phyloP scores from a whole-genome alignment of 2,797 vertebrate species.

The Crenuchus spilurus region DNA sequence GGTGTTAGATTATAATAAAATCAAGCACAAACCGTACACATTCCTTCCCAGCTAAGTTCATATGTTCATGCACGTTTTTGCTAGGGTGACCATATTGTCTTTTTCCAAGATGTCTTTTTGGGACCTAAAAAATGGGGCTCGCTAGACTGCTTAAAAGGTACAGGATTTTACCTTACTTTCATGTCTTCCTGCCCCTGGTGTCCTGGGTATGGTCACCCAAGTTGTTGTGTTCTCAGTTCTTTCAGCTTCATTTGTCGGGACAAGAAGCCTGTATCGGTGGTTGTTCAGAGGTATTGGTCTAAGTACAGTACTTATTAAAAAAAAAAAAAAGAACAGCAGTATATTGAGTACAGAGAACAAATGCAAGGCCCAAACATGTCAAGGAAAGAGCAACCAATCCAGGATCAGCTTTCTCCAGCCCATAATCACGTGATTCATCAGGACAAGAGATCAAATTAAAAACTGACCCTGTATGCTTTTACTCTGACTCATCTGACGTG shows the following conservation, averaged over 20 bases:
- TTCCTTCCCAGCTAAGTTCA: neutral
- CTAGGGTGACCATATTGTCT: too few species aligned
- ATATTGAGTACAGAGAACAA: conserved; percentile 74
- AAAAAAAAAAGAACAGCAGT: conserved; percentile 75
- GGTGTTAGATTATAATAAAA: neutral
- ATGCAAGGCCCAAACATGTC: conserved; percentile 55
- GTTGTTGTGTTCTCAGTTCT: conserved; percentile 27
- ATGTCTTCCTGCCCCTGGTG: conserved; percentile 23
- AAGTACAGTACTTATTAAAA: conserved; percentile 75
- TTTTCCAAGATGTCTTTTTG: too few species aligned
- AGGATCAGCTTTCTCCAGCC: conserved; percentile 1
- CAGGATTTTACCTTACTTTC: too few species aligned
- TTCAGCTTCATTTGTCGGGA: conserved; percentile 34
- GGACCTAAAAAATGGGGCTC: neutral
- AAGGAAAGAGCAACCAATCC: conserved; percentile 12
- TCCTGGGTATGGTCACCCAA: neutral
- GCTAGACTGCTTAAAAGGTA: too few species aligned
- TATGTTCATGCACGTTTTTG: neutral
- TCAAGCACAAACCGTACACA: neutral
- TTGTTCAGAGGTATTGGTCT: conserved; percentile 70
- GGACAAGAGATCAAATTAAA: neutral
- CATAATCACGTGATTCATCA: neutral
- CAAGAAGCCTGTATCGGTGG: conserved; percentile 59
- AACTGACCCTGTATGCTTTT: neutral
- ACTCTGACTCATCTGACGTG: neutral